These are phyloP conservation scores for Dipodomys merriami DNA, from an alignment of 2,113 vertebrate genomes.

Conservation along the genomic window DNA sequence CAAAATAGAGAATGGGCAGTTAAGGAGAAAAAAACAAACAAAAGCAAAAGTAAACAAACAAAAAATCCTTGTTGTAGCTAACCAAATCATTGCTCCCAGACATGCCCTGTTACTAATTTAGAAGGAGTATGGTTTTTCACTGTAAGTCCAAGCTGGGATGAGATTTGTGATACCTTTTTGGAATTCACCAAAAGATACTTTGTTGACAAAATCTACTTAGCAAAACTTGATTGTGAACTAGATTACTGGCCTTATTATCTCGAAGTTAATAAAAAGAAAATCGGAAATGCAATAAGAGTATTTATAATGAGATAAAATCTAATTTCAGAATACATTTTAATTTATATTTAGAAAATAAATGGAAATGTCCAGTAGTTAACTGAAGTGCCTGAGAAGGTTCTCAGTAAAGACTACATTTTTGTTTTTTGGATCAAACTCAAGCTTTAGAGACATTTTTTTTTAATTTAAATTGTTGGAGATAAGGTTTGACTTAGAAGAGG, in stretches of 20 bases:
- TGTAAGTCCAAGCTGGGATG: not conserved
- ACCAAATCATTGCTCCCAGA: not conserved
- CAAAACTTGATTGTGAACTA: slow-evolving; percentile 6
- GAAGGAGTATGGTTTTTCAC: not conserved
- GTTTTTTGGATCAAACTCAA: not conserved
- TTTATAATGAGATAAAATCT: slow-evolving; percentile 13
- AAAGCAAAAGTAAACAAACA: not conserved
- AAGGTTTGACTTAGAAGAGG: not conserved
- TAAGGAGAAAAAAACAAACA: not conserved
- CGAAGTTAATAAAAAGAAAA: slow-evolving; percentile 49
- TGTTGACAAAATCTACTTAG: not conserved
- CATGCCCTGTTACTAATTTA: not conserved
- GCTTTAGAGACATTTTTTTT: not conserved
- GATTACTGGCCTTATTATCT: not conserved
- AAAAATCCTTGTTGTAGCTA: not conserved
- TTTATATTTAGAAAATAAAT: not conserved
- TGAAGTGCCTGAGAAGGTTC: not conserved
- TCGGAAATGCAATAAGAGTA: not conserved
- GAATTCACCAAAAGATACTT: not conserved
- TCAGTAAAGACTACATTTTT: not conserved
- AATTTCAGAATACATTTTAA: slow-evolving; percentile 24
- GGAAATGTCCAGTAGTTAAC: not conserved
- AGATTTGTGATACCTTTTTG: not conserved
- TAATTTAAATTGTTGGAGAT: not conserved
- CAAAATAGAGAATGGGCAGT: not conserved